Percentiles rank a stretch among this genome's conserved stretches.
These are phyloP conservation scores for Proctacanthus coquilletti DNA, from an alignment of 1,140 invertebrate species.

Conservation along the genomic window DNA sequence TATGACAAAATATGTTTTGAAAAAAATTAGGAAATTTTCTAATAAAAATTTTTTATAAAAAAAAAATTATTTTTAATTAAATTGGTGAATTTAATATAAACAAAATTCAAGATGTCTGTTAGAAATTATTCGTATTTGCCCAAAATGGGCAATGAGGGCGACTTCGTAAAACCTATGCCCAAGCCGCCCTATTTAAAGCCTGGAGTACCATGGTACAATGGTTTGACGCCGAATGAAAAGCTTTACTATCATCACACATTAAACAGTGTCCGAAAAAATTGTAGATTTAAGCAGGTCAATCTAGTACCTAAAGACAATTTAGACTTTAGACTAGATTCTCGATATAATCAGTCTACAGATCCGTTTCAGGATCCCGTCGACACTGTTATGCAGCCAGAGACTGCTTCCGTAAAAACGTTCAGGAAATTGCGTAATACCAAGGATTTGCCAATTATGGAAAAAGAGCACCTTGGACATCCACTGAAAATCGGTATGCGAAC, in stretches of 20 bases:
- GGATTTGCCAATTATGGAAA: slow-evolving; percentile 16
- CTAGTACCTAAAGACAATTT: slow-evolving; percentile 40
- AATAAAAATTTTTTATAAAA: no score
- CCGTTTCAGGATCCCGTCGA: slow-evolving; percentile 42
- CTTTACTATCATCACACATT: slow-evolving; percentile 46
- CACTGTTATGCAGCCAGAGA: slow-evolving; percentile 39
- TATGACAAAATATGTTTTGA: no score
- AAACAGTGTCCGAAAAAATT: slow-evolving; percentile 35
- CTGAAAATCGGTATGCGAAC: slow-evolving; percentile 16
- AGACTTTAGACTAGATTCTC: slow-evolving; percentile 39
- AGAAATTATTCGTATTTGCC: slow-evolving; percentile 38
- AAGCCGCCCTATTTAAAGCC: slow-evolving; percentile 24
- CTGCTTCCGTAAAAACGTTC: slow-evolving; percentile 34
- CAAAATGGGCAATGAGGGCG: slow-evolving; percentile 37
- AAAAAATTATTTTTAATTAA: no score
- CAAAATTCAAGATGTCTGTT: no score
- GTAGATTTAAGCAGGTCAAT: slow-evolving; percentile 28
- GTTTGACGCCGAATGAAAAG: slow-evolving; percentile 32
- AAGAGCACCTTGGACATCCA: slow-evolving; percentile 20
- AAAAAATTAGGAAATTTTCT: no score
- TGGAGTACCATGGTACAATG: slow-evolving; percentile 22
- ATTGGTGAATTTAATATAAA: no score
- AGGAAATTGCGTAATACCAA: slow-evolving; percentile 39
- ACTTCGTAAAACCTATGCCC: slow-evolving; percentile 34
- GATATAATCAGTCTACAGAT: slow-evolving; percentile 42